Percentiles rank a stretch among this genome's conserved stretches.
Conservation (phyloP, 2,888 invertebrate genomes). For the Eugnorisma glareosa region DNA sequence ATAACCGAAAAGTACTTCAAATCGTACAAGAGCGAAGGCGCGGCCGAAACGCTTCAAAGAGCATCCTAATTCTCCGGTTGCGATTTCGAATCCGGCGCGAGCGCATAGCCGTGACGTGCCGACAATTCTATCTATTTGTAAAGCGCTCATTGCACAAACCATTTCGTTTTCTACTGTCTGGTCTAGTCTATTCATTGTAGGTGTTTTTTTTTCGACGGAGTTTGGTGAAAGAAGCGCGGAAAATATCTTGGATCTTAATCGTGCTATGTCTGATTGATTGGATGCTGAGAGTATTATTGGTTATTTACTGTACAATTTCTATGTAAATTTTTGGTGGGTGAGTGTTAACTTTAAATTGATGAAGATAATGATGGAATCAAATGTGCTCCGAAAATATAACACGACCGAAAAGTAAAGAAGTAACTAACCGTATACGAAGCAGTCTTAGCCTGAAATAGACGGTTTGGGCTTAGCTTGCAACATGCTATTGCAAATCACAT, state of each 20-base stretch:
- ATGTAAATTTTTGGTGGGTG: background rate
- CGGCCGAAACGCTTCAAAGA: slow-evolving; percentile 80
- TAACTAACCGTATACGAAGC: background rate
- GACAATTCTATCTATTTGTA: slow-evolving; percentile 70
- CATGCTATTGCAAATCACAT: background rate
- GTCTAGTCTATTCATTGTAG: slow-evolving; percentile 26
- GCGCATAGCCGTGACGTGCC: slow-evolving; percentile 75
- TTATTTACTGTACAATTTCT: background rate
- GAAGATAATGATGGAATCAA: background rate
- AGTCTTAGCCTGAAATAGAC: background rate
- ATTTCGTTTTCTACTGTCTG: slow-evolving; percentile 63
- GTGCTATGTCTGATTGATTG: background rate
- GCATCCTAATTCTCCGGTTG: slow-evolving; percentile 79
- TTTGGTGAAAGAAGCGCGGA: background rate
- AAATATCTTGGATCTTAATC: background rate
- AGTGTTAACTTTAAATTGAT: background rate
- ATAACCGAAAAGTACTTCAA: slow-evolving; percentile 40
- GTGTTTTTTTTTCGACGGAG: background rate
- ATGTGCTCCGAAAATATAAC: background rate
- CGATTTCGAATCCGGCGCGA: slow-evolving; percentile 82
- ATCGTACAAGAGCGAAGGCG: slow-evolving; percentile 60
- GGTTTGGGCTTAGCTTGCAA: background rate
- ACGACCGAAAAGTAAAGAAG: background rate
- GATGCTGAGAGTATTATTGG: background rate
- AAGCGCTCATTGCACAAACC: slow-evolving; percentile 65